A percentile compares a stretch with the other conserved stretches of the same genome.
Evolutionary conservation across 1,140 invertebrate species (phyloP).

Genomic region (Drosophila funebris): DNA sequence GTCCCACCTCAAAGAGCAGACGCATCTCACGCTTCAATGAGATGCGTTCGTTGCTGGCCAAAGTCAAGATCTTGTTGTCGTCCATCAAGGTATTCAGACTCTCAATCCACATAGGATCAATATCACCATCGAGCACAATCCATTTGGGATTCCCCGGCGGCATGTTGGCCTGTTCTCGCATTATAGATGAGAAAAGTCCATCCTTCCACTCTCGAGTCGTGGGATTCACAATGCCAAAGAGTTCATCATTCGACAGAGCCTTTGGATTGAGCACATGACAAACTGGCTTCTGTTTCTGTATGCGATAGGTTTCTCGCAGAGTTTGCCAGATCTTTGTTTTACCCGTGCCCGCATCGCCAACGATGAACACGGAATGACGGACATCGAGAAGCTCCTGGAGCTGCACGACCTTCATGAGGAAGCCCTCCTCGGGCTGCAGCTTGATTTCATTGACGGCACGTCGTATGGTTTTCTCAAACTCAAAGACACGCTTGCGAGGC

Average conservation of each 20-base stretch:
- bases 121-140: constrained; percentile 98
- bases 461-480: constrained; percentile 90
- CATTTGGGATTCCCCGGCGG: constrained; percentile 91
- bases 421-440: constrained; percentile 93
- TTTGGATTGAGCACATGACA: constrained; percentile 97
- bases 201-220: constrained; percentile 98
- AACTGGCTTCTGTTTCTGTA: constrained; percentile 91
- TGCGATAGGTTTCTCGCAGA: constrained; percentile 90
- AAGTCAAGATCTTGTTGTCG: constrained; percentile 94
- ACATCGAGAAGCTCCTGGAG: constrained; percentile 93
- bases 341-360: constrained; percentile 93
- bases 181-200: constrained; percentile 95
- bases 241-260: constrained; percentile 97
- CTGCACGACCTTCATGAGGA: constrained; percentile 92
- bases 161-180: constrained; percentile 96
- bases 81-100: constrained; percentile 95
- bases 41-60: constrained; percentile 97
- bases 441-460: constrained; percentile 90
- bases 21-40: constrained; percentile 95
- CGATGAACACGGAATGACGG: constrained; percentile 94
- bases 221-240: constrained; percentile 98
- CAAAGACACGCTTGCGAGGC: constrained; percentile 89
- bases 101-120: constrained; percentile 99
- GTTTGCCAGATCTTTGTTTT: constrained; percentile 96
- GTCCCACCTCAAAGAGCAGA: constrained; percentile 97